These are phyloP conservation scores for Prochilodus magdalenae DNA, from an alignment of 2,113 vertebrate species.

Conservation along the genomic window DNA sequence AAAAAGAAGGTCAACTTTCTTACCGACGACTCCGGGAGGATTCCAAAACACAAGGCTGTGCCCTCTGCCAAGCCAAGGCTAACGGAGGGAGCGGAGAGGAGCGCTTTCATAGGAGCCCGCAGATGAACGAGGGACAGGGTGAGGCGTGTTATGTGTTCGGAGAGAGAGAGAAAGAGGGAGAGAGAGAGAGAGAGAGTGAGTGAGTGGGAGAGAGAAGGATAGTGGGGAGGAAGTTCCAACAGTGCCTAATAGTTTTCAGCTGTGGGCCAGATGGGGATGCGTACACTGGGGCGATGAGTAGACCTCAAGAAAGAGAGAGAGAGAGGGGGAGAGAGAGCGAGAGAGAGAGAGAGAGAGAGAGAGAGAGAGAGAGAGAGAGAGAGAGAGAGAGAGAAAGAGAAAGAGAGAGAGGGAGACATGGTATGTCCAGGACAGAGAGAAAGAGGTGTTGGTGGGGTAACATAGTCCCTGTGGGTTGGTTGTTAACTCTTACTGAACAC, in stretches of 20 bases:
- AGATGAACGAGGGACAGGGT: constrained; percentile 57
- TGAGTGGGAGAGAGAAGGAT: constrained; percentile 49
- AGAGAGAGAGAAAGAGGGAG: constrained; percentile 15
- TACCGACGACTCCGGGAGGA: constrained; percentile 46
- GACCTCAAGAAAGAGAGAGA: neutral
- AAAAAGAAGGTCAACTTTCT: constrained; percentile 50
- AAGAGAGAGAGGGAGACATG: neutral
- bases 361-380: neutral
- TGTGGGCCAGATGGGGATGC: constrained; percentile 78
- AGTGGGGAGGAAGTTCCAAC: constrained; percentile 74
- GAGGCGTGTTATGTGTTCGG: constrained; percentile 68
- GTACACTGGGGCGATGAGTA: constrained; percentile 60
- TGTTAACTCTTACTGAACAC: too few species aligned
- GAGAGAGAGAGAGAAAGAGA: neutral
- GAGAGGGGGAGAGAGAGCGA: neutral
- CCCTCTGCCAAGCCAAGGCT: constrained; percentile 1
- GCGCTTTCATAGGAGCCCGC: constrained; percentile 55
- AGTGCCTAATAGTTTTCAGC: constrained; percentile 79
- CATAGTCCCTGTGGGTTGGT: too few species aligned
- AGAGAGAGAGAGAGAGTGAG: constrained; percentile 6
- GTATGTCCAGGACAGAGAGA: too few species aligned
- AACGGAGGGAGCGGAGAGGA: neutral
- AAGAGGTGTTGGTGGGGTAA: neutral
- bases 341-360: neutral
- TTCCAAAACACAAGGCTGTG: constrained; percentile 42